phyloP scores from a whole-genome alignment of 2,888 invertebrate genomes.

The Lasioglossum figueresi region DNA sequence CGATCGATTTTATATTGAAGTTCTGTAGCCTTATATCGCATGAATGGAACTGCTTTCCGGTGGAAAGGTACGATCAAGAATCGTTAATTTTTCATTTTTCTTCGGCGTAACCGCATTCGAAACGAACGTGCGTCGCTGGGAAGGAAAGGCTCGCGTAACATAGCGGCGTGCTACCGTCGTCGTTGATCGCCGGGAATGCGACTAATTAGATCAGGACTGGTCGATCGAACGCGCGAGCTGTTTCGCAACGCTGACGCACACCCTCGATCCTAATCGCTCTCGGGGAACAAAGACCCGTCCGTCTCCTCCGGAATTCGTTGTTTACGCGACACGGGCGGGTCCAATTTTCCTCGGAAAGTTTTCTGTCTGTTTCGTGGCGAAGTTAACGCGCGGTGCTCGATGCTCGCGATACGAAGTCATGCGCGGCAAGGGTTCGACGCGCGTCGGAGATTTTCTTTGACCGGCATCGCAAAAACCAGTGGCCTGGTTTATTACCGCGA shows the following conservation, averaged over 20 bases:
- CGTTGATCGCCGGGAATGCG: slow-evolving; percentile 58
- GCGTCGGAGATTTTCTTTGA: slow-evolving; percentile 39
- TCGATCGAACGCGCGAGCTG: slow-evolving; percentile 31
- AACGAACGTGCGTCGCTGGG: slow-evolving; percentile 15
- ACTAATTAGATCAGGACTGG: slow-evolving; percentile 56
- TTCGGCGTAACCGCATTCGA: background rate
- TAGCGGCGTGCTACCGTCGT: slow-evolving; percentile 4
- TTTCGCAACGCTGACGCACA: slow-evolving; percentile 37
- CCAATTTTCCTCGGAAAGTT: no score
- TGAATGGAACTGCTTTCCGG: no score
- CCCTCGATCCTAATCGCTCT: background rate
- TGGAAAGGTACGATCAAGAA: no score
- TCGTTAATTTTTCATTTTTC: background rate
- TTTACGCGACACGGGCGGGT: background rate
- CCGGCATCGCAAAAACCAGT: slow-evolving; percentile 22
- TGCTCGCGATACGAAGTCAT: slow-evolving; percentile 36
- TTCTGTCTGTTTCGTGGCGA: background rate
- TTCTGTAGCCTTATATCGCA: no score
- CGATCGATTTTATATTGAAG: no score
- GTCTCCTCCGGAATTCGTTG: background rate
- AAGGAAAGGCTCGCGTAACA: slow-evolving; percentile 36
- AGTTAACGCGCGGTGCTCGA: background rate
- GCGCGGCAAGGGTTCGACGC: slow-evolving; percentile 31
- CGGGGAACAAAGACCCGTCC: background rate
- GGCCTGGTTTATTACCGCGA: slow-evolving; percentile 37